Evolutionary conservation across 2,113 vertebrate genomes (phyloP).

Genomic region (sheep (Ovis aries)): DNA sequence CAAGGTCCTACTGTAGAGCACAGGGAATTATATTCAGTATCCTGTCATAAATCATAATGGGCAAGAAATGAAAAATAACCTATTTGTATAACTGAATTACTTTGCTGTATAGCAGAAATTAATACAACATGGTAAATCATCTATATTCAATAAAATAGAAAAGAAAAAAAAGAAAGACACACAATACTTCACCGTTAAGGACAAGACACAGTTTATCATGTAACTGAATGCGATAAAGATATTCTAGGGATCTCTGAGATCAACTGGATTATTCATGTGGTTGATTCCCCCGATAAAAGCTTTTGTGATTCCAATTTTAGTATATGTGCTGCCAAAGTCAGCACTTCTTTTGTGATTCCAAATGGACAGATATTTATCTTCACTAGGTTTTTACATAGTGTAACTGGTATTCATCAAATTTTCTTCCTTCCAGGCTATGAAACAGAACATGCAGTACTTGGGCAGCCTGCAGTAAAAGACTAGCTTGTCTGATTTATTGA

Average conservation of each 20-base stretch:
- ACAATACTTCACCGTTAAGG: slow-evolving; percentile 82
- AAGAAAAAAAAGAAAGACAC: slow-evolving; percentile 79
- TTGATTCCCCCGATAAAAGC: slow-evolving; percentile 85
- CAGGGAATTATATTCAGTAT: not conserved
- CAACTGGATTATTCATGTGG: slow-evolving; percentile 85
- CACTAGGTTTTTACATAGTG: slow-evolving; percentile 85
- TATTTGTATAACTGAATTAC: not conserved
- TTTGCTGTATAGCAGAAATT: not conserved
- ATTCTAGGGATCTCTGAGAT: slow-evolving; percentile 81
- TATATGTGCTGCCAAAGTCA: not conserved
- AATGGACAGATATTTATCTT: slow-evolving; percentile 90
- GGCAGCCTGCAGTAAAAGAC: slow-evolving; percentile 87
- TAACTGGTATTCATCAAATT: slow-evolving; percentile 87
- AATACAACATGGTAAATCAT: not conserved
- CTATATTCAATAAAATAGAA: not conserved
- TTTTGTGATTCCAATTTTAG: slow-evolving; percentile 72
- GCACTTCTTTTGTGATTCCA: slow-evolving; percentile 75
- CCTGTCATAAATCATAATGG: not conserved
- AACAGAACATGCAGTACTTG: slow-evolving; percentile 87
- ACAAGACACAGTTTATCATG: slow-evolving; percentile 79
- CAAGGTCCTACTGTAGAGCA: not conserved
- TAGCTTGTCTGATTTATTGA: slow-evolving; percentile 87
- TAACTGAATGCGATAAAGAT: slow-evolving; percentile 87
- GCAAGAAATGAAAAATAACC: not conserved
- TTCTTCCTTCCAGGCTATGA: slow-evolving; percentile 88